Percentiles rank a stretch among this genome's conserved stretches.
Evolutionary conservation across 2,797 vertebrate genomes (phyloP).

Genomic region (Okamejei kenojei): DNA sequence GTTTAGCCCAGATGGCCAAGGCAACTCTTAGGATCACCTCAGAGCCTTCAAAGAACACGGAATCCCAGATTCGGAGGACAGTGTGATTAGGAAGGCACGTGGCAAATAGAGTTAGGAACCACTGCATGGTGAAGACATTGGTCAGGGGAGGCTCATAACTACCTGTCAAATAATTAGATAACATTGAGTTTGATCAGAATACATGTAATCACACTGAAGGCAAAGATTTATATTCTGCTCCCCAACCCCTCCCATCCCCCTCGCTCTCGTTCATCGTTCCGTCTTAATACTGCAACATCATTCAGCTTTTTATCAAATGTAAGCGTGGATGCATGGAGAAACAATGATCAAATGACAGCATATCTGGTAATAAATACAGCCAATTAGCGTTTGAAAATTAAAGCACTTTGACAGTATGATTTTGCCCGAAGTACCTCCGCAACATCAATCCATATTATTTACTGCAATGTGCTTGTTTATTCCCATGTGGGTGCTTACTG

Average conservation of each 20-base stretch:
- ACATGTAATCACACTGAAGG: background rate
- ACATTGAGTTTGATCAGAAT: background rate
- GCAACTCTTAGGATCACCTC: slow-evolving; percentile 90
- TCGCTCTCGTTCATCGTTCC: background rate
- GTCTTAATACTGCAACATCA: background rate
- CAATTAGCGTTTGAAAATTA: background rate
- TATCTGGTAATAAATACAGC: background rate
- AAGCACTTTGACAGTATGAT: background rate
- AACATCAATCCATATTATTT: background rate
- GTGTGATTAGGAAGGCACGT: slow-evolving; percentile 90
- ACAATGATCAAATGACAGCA: background rate
- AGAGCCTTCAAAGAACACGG: slow-evolving; percentile 93
- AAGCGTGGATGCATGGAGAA: background rate
- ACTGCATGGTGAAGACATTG: slow-evolving; percentile 99
- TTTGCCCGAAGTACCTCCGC: background rate
- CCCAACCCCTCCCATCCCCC: no score
- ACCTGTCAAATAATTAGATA: slow-evolving; percentile 58
- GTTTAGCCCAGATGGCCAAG: slow-evolving; percentile 87
- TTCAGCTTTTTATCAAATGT: background rate
- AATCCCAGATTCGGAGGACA: slow-evolving; percentile 98
- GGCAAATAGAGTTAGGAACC: slow-evolving; percentile 96
- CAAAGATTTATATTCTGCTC: background rate
- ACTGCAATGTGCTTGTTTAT: background rate
- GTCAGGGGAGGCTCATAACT: slow-evolving; percentile 94
- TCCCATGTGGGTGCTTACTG: background rate